These are phyloP conservation scores for Sebastes umbrosus DNA, from an alignment of 2,797 vertebrate genomes.

Conservation along the genomic window DNA sequence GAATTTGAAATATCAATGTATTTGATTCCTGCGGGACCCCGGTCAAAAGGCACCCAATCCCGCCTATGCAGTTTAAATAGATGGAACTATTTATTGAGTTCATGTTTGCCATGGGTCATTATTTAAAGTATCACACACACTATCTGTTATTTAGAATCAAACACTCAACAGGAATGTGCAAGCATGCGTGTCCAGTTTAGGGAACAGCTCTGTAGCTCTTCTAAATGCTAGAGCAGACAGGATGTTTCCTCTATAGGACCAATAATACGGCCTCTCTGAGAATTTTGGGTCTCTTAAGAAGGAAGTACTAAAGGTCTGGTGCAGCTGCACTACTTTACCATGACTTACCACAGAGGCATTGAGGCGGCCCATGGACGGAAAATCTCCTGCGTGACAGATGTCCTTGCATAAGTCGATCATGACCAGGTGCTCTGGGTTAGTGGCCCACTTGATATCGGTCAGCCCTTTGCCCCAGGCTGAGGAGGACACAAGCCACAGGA, in stretches of 20 bases:
- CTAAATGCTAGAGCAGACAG: too few relatives aligned
- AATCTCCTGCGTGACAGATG: constrained; percentile 62
- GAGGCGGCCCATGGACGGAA: constrained; percentile 90
- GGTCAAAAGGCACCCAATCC: too few relatives aligned
- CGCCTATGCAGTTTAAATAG: too few relatives aligned
- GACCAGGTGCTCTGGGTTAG: constrained; percentile 77
- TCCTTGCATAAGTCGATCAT: background rate
- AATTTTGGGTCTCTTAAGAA: background rate
- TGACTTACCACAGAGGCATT: constrained; percentile 94
- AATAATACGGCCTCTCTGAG: background rate
- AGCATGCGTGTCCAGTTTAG: too few relatives aligned
- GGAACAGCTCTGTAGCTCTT: too few relatives aligned
- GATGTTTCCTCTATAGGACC: background rate
- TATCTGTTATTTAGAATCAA: too few relatives aligned
- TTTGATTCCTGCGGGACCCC: too few relatives aligned
- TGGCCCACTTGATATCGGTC: constrained; percentile 89
- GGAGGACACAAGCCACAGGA: constrained; percentile 95
- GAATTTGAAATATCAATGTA: too few relatives aligned
- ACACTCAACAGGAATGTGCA: too few relatives aligned
- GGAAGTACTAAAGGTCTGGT: background rate
- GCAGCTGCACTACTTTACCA: background rate
- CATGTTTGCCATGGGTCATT: too few relatives aligned
- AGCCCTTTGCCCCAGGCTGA: constrained; percentile 93
- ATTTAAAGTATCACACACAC: too few relatives aligned
- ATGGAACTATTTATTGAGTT: background rate